These are phyloP conservation scores for Argynnis bischoffii DNA, from an alignment of 2,888 invertebrate genomes.

Conservation along the genomic window DNA sequence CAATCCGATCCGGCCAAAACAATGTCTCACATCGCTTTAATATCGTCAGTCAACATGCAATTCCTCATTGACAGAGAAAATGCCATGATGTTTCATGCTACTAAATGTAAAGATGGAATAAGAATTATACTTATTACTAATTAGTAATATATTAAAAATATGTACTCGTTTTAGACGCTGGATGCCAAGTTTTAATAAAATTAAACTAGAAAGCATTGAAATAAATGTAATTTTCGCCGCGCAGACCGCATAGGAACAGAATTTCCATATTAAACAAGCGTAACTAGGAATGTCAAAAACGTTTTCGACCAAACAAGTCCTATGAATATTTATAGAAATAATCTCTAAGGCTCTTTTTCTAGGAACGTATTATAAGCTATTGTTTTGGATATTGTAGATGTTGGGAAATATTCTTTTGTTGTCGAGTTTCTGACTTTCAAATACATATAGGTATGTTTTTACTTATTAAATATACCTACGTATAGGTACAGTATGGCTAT, in stretches of 20 bases:
- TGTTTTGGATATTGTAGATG: conserved; percentile 6
- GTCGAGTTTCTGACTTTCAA: background rate
- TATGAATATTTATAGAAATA: conserved; percentile 36
- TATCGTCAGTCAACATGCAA: too few species aligned
- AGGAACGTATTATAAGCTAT: conserved; percentile 18
- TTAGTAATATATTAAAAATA: too few species aligned
- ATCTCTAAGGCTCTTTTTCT: conserved; percentile 10
- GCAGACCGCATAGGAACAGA: conserved; percentile 12
- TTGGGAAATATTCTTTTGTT: background rate
- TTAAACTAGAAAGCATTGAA: background rate
- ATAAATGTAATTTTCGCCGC: conserved; percentile 6
- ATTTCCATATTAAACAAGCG: conserved; percentile 36
- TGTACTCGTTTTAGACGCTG: too few species aligned
- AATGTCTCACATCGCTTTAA: too few species aligned
- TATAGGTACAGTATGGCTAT: too few species aligned
- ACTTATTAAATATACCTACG: too few species aligned
- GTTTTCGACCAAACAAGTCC: conserved; percentile 20
- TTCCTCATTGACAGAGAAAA: too few species aligned
- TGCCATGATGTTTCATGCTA: too few species aligned
- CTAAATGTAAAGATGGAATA: too few species aligned
- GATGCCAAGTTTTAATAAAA: background rate
- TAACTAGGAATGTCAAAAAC: conserved; percentile 30
- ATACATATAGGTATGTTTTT: background rate
- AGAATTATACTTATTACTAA: too few species aligned
- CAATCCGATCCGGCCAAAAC: too few species aligned